phyloP scores from a whole-genome alignment of 2,888 invertebrate species.

The Drosophila seclusa region DNA sequence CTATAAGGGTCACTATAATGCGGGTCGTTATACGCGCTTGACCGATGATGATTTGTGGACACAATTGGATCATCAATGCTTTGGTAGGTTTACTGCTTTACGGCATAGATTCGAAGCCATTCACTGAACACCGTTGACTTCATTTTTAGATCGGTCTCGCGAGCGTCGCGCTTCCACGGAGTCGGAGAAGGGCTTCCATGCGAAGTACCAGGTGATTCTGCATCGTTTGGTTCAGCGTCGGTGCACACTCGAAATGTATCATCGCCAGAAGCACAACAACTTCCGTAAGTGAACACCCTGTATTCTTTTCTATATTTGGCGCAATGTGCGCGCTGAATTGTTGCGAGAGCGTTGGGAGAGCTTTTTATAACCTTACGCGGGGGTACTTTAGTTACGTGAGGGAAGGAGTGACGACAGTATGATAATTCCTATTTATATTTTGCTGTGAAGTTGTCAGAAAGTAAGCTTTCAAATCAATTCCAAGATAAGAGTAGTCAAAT shows the following conservation, averaged over 20 bases:
- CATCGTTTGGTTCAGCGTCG: constrained; percentile 95
- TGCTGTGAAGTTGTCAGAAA: not conserved
- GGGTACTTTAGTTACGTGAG: not conserved
- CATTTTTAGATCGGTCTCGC: constrained; percentile 80
- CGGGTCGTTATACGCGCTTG: constrained; percentile 91
- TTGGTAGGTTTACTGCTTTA: constrained; percentile 65
- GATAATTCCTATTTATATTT: not conserved
- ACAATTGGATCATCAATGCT: constrained; percentile 85
- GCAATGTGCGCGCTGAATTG: constrained; percentile 62
- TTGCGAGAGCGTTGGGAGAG: constrained; percentile 45
- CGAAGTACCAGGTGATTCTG: constrained; percentile 93
- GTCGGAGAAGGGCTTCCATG: constrained; percentile 94
- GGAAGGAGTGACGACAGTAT: not conserved
- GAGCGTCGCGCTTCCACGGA: constrained; percentile 89
- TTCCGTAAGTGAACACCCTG: constrained; percentile 89
- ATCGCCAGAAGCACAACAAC: constrained; percentile 91
- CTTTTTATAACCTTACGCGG: constrained; percentile 7
- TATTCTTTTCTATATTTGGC: constrained; percentile 73
- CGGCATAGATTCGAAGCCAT: rapidly evolving
- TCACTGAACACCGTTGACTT: not conserved
- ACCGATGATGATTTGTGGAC: constrained; percentile 90
- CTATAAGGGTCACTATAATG: constrained; percentile 90
- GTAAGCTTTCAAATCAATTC: not conserved
- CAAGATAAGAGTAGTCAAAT: not conserved
- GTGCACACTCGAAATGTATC: constrained; percentile 95